phyloP scores from a whole-genome alignment of 2,888 invertebrate species.

The Tillus elongatus region DNA sequence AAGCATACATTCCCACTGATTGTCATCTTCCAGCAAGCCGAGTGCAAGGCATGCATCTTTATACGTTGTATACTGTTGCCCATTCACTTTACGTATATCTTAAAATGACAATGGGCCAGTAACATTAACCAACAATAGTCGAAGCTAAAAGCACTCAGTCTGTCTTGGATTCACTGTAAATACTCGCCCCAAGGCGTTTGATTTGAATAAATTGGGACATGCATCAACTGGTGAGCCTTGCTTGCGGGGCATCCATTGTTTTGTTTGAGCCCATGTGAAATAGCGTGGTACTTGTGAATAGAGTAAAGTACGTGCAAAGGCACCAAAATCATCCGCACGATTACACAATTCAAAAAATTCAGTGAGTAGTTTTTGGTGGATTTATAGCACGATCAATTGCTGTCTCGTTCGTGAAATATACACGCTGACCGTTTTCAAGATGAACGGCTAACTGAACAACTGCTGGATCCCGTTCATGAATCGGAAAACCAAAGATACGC shows the following conservation, averaged over 20 bases:
- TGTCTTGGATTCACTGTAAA: slow-evolving; percentile 5
- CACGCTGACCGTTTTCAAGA: slow-evolving; percentile 18
- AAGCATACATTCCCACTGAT: slow-evolving; percentile 19
- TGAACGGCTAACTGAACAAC: slow-evolving; percentile 25
- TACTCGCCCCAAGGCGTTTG: slow-evolving; percentile 6
- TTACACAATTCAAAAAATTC: slow-evolving; percentile 18
- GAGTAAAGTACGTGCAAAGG: slow-evolving; percentile 29
- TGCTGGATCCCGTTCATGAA: too few relatives aligned
- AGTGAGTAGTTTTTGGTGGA: slow-evolving; percentile 18
- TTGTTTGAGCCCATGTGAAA: too few relatives aligned
- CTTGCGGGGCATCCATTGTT: too few relatives aligned
- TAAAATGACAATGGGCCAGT: too few relatives aligned
- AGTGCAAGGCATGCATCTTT: slow-evolving; percentile 10
- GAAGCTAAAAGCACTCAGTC: too few relatives aligned
- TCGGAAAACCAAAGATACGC: too few relatives aligned
- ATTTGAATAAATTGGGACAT: slow-evolving; percentile 7
- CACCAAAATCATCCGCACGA: slow-evolving; percentile 25
- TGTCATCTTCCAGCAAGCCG: slow-evolving; percentile 20
- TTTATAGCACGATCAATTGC: slow-evolving; percentile 7
- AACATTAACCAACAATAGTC: too few relatives aligned
- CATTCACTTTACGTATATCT: slow-evolving; percentile 10
- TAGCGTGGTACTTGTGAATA: too few relatives aligned
- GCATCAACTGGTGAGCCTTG: slow-evolving; percentile 6
- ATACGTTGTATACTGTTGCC: slow-evolving; percentile 8
- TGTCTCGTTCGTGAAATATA: too few relatives aligned